These are phyloP conservation scores for Hydropotes inermis DNA, from an alignment of 2,113 vertebrate species.

Conservation along the genomic window DNA sequence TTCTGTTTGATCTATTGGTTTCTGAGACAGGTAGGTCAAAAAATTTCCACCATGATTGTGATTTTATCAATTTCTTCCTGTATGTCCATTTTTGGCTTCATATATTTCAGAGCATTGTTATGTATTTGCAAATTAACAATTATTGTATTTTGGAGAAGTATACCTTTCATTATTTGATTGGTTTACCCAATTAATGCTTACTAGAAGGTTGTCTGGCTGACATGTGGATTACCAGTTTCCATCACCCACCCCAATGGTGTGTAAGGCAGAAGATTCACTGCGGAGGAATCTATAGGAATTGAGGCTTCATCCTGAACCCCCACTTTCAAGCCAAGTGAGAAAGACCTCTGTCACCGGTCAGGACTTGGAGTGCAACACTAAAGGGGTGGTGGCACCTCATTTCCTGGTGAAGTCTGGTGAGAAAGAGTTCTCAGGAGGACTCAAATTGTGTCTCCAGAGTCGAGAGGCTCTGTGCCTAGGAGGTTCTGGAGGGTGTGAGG, in stretches of 20 bases:
- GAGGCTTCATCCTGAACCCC: not conserved
- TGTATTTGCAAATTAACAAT: not conserved
- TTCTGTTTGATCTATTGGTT: not conserved
- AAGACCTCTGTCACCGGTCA: not conserved
- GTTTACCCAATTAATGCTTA: not conserved
- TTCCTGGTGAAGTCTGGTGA: not conserved
- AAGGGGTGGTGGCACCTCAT: not conserved
- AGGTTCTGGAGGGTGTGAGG: not conserved
- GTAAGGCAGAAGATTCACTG: not conserved
- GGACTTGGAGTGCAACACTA: not conserved
- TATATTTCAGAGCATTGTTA: not conserved
- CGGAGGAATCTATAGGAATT: not conserved
- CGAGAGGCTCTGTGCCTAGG: not conserved
- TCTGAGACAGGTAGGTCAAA: not conserved
- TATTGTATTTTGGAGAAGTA: not conserved
- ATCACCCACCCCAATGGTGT: not conserved
- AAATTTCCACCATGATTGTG: not conserved
- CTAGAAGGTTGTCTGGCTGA: not conserved
- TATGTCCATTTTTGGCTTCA: not conserved
- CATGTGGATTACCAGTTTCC: not conserved
- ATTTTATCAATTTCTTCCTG: not conserved
- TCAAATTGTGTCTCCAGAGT: not conserved
- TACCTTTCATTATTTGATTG: not conserved
- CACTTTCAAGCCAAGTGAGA: not conserved
- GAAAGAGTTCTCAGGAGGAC: not conserved